Conservation (phyloP, 1,140 invertebrate genomes). For the Aporrectodea caliginosa region DNA sequence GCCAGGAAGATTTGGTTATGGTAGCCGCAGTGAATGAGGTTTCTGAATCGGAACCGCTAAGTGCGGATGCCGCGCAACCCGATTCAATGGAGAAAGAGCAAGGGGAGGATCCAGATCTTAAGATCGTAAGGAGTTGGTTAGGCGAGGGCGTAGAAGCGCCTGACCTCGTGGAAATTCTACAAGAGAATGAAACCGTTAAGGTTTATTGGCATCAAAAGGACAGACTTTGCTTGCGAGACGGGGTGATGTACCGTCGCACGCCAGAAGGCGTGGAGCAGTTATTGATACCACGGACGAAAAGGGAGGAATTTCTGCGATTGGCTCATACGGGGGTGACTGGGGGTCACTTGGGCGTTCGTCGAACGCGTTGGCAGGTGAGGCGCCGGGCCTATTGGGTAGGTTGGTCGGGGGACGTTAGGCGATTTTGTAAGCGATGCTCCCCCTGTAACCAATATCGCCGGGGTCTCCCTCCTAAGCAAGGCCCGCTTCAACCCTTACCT, state of each 20-base stretch:
- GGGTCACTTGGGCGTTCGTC: slow-evolving; percentile 43
- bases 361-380: neutral
- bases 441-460: neutral
- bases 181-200: neutral
- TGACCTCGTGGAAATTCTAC: neutral
- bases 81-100: slow-evolving; percentile 1
- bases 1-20: no score
- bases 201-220: neutral
- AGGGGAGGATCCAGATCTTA: neutral
- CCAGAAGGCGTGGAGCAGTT: neutral
- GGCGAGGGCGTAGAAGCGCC: neutral
- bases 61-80: no score
- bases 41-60: no score
- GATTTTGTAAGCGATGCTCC: neutral
- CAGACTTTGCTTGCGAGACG: neutral
- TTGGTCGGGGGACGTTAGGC: neutral
- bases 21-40: no score
- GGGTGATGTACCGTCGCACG: neutral
- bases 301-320: neutral
- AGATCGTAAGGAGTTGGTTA: neutral
- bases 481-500: neutral
- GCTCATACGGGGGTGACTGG: slow-evolving; percentile 8
- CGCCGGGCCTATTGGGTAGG: neutral
- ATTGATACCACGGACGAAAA: neutral
- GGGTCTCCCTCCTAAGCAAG: neutral